Percentiles rank a stretch among this genome's conserved stretches.
These are phyloP conservation scores for Melanerpes formicivorus DNA, from an alignment of 2,113 vertebrate genomes.

Conservation along the genomic window DNA sequence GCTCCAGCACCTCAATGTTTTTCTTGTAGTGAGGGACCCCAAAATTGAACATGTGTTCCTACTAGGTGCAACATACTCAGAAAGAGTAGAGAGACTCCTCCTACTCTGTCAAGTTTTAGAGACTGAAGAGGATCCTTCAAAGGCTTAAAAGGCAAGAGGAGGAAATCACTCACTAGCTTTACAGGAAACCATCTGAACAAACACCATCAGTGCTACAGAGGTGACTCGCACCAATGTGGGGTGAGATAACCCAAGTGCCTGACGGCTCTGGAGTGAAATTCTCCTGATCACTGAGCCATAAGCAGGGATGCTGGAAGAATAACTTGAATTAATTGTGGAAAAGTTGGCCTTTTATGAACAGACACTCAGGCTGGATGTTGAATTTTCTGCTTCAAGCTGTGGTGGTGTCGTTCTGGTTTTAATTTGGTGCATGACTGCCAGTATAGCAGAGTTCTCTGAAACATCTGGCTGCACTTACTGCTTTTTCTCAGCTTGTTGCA, in stretches of 20 bases:
- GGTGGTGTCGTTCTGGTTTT: background rate
- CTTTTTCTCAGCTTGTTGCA: background rate
- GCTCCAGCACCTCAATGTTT: too few relatives aligned
- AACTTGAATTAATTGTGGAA: constrained; percentile 35
- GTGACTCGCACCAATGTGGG: rapidly evolving
- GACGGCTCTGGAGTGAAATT: background rate
- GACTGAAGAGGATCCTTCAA: background rate
- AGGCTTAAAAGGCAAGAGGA: background rate
- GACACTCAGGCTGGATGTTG: background rate
- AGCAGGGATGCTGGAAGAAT: background rate
- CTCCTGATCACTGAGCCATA: background rate
- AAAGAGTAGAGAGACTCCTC: background rate
- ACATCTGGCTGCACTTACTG: background rate
- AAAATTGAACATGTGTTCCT: background rate
- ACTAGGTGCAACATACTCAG: background rate
- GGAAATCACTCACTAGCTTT: background rate
- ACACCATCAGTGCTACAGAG: rapidly evolving
- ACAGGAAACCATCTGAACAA: background rate
- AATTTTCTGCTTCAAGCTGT: constrained; percentile 35
- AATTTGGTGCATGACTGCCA: constrained; percentile 8
- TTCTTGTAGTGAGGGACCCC: too few relatives aligned
- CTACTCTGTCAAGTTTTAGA: background rate
- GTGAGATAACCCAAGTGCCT: background rate
- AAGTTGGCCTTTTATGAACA: constrained; percentile 2
- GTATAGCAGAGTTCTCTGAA: background rate